Evolutionary conservation across 2,888 invertebrate genomes (phyloP).

Genomic region (Cerceris rybyensis): DNA sequence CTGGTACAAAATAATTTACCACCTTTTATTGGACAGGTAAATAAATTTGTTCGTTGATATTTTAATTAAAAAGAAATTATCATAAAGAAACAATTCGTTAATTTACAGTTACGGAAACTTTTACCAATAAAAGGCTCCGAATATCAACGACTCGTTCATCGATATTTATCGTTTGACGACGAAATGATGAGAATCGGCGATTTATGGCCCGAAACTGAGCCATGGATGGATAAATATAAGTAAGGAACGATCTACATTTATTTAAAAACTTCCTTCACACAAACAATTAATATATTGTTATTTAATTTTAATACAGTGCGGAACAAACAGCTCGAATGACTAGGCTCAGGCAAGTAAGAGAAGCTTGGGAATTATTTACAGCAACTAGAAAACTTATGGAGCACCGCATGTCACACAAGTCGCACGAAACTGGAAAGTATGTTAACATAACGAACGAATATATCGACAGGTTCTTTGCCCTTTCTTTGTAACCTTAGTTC

Average conservation of each 20-base stretch:
- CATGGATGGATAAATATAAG: slow-evolving; percentile 83
- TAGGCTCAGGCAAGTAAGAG: slow-evolving; percentile 71
- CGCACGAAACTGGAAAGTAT: slow-evolving; percentile 53
- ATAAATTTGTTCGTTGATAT: slow-evolving; percentile 2
- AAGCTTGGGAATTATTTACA: slow-evolving; percentile 72
- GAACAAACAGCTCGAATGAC: slow-evolving; percentile 73
- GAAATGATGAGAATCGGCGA: slow-evolving; percentile 84
- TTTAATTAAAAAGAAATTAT: background rate
- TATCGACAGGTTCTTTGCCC: background rate
- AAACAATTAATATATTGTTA: background rate
- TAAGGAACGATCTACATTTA: slow-evolving; percentile 45
- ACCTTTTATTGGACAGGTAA: slow-evolving; percentile 83
- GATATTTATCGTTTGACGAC: slow-evolving; percentile 84
- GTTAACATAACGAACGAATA: slow-evolving; percentile 1
- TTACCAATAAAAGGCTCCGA: slow-evolving; percentile 76
- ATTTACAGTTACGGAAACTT: slow-evolving; percentile 74
- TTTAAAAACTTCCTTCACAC: background rate
- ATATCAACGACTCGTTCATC: slow-evolving; percentile 82
- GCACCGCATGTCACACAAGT: slow-evolving; percentile 61
- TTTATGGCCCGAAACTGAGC: slow-evolving; percentile 84
- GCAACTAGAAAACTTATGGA: slow-evolving; percentile 64
- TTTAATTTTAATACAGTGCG: slow-evolving; percentile 66
- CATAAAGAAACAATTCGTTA: slow-evolving; percentile 4
- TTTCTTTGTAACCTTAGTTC: background rate
- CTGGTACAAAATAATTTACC: slow-evolving; percentile 84